Base-by-base conservation (phyloP, 2,888 invertebrate species). In the Pristionchus japonicus region DNA sequence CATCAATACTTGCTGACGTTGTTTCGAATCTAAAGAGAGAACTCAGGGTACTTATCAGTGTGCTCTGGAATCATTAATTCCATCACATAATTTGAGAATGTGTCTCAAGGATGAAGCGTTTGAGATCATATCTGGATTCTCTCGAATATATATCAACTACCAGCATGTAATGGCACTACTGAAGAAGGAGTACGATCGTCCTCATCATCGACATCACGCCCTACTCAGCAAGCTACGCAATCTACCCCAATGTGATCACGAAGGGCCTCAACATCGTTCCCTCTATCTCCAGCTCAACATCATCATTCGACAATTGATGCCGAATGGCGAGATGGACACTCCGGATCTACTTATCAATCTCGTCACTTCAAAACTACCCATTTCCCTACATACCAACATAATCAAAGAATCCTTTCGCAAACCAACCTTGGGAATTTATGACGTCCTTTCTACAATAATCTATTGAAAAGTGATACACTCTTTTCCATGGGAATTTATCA, bases 151-250 rank as follows among this genome's bases (percentile, higher is more conserved):
- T 23, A 37, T 37, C 11, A 17, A 77, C 40, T 77, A 43, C 40
- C 40, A 77, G 6, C 77, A 77, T 40, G 40, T 40, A 11, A 37
- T 77, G 13, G 6, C 23, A 7, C 77, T 77, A 9, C 77, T 77
- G 6, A 37, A 77, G 77, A 40, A 77, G 40, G 77, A 77, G 20
- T 77, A 77, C 40, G 77, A 77, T 43, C 37, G 43, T 6, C 77
- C 77, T 4, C 77, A 77, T 77, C 77, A 40, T 6, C 77, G 77
- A 6, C 77, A 77, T 40, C 77, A 77, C n/a, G n/a, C 77, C 40
- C 40, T 77, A 11, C n/a, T 77, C 20, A 77, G 40, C 43, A 11
- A 43, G 11, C 37, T 77, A 6, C 77, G 37, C 77, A 77, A 77
- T 43, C 77, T 77, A 15, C 77, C 77, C 3, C 15, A 3, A n/a